phyloP scores from a whole-genome alignment of 2,888 invertebrate species.

The Isoperla grammatica region DNA sequence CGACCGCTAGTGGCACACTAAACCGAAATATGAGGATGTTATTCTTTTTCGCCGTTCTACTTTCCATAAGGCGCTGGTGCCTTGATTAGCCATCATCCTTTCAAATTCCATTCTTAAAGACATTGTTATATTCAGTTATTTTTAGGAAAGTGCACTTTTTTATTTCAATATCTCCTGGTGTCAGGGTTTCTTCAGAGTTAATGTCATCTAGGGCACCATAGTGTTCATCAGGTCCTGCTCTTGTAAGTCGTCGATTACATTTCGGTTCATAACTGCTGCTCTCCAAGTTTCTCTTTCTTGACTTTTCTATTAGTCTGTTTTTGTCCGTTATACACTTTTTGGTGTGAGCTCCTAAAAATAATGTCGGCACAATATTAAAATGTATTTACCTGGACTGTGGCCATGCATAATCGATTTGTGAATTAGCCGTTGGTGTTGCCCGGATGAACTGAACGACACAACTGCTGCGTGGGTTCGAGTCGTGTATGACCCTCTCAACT shows the following conservation, averaged over 20 bases:
- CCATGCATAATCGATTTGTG: not conserved
- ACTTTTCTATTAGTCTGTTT: too few relatives aligned
- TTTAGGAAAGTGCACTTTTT: not conserved
- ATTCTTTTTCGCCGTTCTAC: not conserved
- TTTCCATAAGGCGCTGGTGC: not conserved
- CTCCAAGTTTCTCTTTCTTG: not conserved
- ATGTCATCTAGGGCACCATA: not conserved
- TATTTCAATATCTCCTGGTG: not conserved
- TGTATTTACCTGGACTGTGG: slow-evolving; percentile 1
- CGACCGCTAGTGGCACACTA: not conserved
- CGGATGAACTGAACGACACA: not conserved
- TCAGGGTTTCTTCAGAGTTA: not conserved
- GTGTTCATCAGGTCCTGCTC: not conserved
- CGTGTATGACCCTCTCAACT: slow-evolving; percentile 1
- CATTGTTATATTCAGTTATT: not conserved
- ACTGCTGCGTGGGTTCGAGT: not conserved
- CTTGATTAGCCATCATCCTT: not conserved
- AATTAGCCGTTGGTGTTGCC: not conserved
- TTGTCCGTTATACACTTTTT: not conserved
- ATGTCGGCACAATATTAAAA: too few relatives aligned
- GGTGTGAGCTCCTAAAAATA: too few relatives aligned
- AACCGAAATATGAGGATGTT: not conserved
- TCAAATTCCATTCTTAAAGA: not conserved
- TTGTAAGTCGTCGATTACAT: not conserved
- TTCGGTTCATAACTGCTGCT: not conserved